phyloP scores from a whole-genome alignment of 1,140 invertebrate genomes.

The Euura lappo region DNA sequence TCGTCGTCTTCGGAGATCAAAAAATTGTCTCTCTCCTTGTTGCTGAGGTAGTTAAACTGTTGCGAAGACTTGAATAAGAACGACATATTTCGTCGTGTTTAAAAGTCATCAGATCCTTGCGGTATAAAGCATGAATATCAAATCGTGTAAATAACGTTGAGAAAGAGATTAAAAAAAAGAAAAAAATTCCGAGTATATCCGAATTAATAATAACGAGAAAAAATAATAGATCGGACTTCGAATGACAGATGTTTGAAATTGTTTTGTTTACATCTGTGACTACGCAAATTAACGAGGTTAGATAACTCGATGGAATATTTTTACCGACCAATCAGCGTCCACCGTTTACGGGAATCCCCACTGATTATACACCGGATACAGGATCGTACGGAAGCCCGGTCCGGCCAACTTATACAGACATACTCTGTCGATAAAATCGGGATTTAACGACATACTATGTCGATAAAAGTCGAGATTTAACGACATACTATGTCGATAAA shows the following conservation, averaged over 20 bases:
- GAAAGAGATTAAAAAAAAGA: too few species aligned
- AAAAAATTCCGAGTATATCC: too few species aligned
- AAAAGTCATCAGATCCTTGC: background rate
- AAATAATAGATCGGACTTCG: background rate
- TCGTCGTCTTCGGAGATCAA: constrained; percentile 36
- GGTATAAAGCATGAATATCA: constrained; percentile 3
- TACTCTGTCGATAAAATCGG: too few species aligned
- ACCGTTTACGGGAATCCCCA: background rate
- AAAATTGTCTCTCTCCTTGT: constrained; percentile 36
- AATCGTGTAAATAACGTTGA: background rate
- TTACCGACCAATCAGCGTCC: background rate
- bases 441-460: too few species aligned
- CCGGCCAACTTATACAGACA: too few species aligned
- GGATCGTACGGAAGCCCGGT: too few species aligned
- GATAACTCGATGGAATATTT: background rate
- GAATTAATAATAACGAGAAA: background rate
- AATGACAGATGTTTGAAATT: background rate
- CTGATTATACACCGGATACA: too few species aligned
- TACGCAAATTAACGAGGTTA: background rate
- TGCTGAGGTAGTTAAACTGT: constrained; percentile 38
- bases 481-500: too few species aligned
- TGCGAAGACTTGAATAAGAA: constrained; percentile 26
- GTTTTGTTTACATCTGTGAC: background rate
- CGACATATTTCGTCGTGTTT: constrained; percentile 29
- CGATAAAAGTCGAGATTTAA: too few species aligned